Base-by-base conservation (phyloP, 2,113 vertebrate genomes). In the Podarcis cretensis region DNA sequence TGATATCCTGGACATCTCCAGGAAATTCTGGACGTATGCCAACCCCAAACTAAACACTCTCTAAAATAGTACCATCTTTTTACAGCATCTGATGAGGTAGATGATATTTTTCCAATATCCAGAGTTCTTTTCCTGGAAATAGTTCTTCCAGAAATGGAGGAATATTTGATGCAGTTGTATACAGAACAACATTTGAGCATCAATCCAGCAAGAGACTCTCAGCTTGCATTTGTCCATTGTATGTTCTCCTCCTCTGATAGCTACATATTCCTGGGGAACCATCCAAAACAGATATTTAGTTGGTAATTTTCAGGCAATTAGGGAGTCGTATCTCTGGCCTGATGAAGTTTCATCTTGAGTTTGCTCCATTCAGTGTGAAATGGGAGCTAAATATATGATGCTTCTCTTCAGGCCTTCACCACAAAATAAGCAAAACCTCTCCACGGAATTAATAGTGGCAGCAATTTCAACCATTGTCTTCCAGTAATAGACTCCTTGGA, bases 131-230 rank as follows among this genome's bases (percentile, higher is more conserved):
- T 63, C 59, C 59, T 63, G 59, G 59, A 93, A 95, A 79, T 3
- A 85, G 2, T 30, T 20, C 25, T 76, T 69, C 5, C 66, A 84
- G 66, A 65, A 69, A 25, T 89, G 89, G 84, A 3, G 65, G n/a
- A 1, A 1, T 77, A 23, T 89, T 12, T 81, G 92, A 3, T 77
- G 69, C 88, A 68, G 20, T 73, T 13, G 79, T 91, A 88, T 32
- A 23, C 90, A 30, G 43, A 1, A 81, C 78, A 35, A 13, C 30
- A 89, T 69, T 20, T 91, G 86, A 86, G 40, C 63, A 84, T 91
- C 81, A 12, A 32, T 84, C 63, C 76, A 91, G 81, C 83, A 54
- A 43, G 87, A 40, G 0, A 87, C 82, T 63, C 0, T 79, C 43
- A 30, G 35, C 65, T 12, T 32, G 32, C 48, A 69, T 85, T 90